Base-by-base conservation (phyloP, 2,888 invertebrate genomes). In the Bunonema sp. region DNA sequence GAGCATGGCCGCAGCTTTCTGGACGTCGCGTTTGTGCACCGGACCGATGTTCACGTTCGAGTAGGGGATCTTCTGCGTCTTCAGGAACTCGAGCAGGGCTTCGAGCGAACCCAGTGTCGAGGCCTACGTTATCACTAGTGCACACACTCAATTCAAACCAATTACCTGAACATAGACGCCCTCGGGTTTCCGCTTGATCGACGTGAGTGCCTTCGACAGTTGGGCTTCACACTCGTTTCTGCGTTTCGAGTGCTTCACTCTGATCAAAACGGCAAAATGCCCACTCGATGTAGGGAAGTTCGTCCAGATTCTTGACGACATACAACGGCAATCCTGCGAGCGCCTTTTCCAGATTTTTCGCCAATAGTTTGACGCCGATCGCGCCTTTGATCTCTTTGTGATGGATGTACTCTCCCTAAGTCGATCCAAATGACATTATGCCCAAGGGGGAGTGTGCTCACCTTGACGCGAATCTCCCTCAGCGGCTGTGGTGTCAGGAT, bases 1-100 rank as follows among this genome's bases (percentile, higher is more conserved):
- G 75, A 97, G 74, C 97, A 99, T 99, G 54, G 84, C 86, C n/a
- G 93, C 91, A 18, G 93, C 91, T 70, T 87, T 91, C 86, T 93
- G 93, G 32, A 99, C 89, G 74, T 99, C 97, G 70, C 85, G 84
- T 73, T 88, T 93, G 61, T 93, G 97, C 40, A 99, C 91, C 23
- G 97, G 97, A 12, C 97, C 97, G 74, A 99, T 97, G 64, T 91
- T 82, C 69, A 99, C 91, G 42, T 88, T 88, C 34, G 87, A 82
- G 72, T 89, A 91, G 86, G 91, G 89, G 71, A 91, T 89, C 74
- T 84, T 84, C 52, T 86, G 87, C 39, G 80, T 79, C 57, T 79
- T 79, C 39, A 93, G 77, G 74, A 89, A 93, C 70, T 89, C 88
- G 4, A 91, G 75, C 41, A 99, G 74, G 0, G 97, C 97, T 71